Evolutionary conservation across 2,113 vertebrate genomes (phyloP).

Genomic region (Tragelaphus strepsiceros): DNA sequence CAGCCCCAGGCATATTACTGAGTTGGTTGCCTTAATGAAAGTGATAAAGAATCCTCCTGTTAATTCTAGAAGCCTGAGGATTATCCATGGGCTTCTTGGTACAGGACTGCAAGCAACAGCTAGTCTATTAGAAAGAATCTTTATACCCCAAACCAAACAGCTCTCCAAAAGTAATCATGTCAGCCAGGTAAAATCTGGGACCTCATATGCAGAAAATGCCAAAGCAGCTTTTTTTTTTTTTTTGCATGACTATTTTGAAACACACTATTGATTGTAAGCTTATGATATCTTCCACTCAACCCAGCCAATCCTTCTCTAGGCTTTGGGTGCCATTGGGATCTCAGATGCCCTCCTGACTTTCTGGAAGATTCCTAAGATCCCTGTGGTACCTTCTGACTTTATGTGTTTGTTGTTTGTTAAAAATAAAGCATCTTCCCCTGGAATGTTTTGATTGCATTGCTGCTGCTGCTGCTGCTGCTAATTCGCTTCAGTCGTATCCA

Average conservation of each 20-base stretch:
- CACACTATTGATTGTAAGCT: not conserved
- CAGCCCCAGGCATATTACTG: not conserved
- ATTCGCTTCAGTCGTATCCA: too few relatives aligned
- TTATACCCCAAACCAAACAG: not conserved
- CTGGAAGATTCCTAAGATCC: not conserved
- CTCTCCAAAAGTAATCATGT: not conserved
- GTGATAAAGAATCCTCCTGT: not conserved
- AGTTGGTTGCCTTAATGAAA: not conserved
- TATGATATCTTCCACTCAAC: not conserved
- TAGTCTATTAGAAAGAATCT: not conserved
- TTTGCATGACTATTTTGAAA: not conserved
- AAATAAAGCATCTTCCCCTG: not conserved
- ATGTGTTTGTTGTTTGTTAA: not conserved
- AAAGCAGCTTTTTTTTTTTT: not conserved
- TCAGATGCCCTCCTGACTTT: not conserved
- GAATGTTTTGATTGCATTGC: not conserved
- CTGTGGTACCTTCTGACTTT: not conserved
- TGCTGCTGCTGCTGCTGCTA: too few relatives aligned
- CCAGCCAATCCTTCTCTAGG: not conserved
- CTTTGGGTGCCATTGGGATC: not conserved
- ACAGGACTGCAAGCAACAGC: not conserved
- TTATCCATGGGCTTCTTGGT: not conserved
- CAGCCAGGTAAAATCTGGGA: not conserved
- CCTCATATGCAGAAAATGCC: not conserved
- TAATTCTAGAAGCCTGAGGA: not conserved